Conservation (phyloP, 1,140 invertebrate species). For the Drosophila novamexicana region DNA sequence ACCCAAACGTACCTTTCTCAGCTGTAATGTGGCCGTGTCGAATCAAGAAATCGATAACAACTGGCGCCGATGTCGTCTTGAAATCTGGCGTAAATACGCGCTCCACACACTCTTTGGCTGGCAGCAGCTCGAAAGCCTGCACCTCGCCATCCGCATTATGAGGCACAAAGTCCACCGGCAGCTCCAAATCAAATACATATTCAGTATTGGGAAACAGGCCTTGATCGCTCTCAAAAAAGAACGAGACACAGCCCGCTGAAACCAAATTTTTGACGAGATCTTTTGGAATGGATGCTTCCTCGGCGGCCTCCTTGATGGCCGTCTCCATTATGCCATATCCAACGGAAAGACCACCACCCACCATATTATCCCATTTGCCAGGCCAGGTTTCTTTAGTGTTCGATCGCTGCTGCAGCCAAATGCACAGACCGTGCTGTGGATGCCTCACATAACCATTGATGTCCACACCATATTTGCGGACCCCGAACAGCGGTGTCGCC, state of each 20-base stretch:
- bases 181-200: conserved; percentile 97
- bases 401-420: conserved; percentile 97
- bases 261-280: conserved; percentile 90
- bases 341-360: conserved; percentile 95
- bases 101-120: conserved; percentile 92
- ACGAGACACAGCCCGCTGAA: conserved; percentile 93
- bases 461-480: conserved; percentile 96
- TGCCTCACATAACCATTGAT: conserved; percentile 96
- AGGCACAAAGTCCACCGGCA: conserved; percentile 94
- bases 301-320: conserved; percentile 95
- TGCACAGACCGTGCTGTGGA: conserved; percentile 92
- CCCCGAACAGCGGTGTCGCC: conserved; percentile 96
- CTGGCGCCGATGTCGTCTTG: conserved; percentile 96
- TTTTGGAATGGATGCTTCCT: conserved; percentile 94
- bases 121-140: conserved; percentile 93
- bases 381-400: conserved; percentile 97
- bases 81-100: conserved; percentile 92
- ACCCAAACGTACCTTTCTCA: conserved; percentile 90
- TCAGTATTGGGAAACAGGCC: conserved; percentile 97
- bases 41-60: conserved; percentile 95
- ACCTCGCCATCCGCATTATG: conserved; percentile 97
- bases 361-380: conserved; percentile 97
- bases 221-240: conserved; percentile 96
- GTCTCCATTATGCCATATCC: conserved; percentile 94
- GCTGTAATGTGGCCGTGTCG: conserved; percentile 94